Evolutionary conservation across 2,113 vertebrate genomes (phyloP), one percentile per base, ranked within the genome.

Genomic region (Polypterus bichir): DNA sequence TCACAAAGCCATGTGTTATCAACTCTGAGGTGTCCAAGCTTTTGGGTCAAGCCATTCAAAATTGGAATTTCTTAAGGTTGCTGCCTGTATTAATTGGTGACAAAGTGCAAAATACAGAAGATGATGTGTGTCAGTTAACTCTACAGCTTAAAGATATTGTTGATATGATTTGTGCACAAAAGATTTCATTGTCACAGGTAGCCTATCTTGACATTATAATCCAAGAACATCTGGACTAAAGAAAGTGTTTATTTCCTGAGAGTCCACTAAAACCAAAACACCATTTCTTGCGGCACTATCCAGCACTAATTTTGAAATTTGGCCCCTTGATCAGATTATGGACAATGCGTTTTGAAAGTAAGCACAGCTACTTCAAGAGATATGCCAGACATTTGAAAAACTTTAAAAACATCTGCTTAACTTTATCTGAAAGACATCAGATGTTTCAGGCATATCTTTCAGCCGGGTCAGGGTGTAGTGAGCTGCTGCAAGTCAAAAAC

Each of bases 281-380:
- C n/a, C n/a, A 56, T 10, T 56, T 11, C 10, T 27, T 56, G 6
- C 6, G 5, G 3, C 54, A 56, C 44, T 56, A 56, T 27, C 5
- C 3, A 4, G 10, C 10, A 27, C 10, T 56, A 56, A 56, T 56
- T 11, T 11, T 56, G 10, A 52, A 52, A 51, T 51, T 51, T 51
- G 49, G 49, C 2, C 49, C 49, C 6, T 51, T 51, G 49, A 51
- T 2, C 49, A 51, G 49, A 51, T 9, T 51, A 9, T 51, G 49
- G 49, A 51, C 9, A 9, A 51, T 51, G 3, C 9, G 54, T n/a
- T 55, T 55, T 2, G 54, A 55, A 55, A 55, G 54, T 11, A 55
- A 55, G 27, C 54, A 55, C 54, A n/a, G 9, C 27, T 55, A 55
- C 54, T 55, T 55, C 54, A 55, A 55, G 54, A 8, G 54, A 11